phyloP scores from a whole-genome alignment of 2,888 invertebrate genomes.

The Horisme vitalbata region DNA sequence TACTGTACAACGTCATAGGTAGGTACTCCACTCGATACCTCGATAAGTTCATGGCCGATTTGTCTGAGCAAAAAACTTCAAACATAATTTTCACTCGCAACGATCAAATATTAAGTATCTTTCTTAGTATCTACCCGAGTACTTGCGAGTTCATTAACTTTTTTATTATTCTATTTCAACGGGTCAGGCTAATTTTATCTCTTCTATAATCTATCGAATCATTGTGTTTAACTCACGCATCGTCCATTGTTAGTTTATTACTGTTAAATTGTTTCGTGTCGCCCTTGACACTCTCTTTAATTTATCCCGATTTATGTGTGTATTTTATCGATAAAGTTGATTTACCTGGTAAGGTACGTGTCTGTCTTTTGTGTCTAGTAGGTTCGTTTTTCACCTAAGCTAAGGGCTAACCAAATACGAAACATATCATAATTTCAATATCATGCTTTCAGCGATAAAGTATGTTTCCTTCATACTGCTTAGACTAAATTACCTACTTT shows the following conservation, averaged over 20 bases:
- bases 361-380: no score
- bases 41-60: conserved; percentile 39
- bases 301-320: conserved; percentile 3
- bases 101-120: no score
- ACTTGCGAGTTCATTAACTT: conserved; percentile 40
- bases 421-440: no score
- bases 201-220: conserved; percentile 33
- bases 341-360: no score
- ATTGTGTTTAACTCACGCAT: conserved; percentile 20
- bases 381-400: no score
- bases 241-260: conserved; percentile 24
- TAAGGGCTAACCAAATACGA: no score
- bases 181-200: conserved; percentile 38
- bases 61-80: conserved; percentile 33
- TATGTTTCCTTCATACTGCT: no score
- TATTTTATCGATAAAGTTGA: not conserved
- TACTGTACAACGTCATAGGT: conserved; percentile 48
- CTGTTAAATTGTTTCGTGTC: conserved; percentile 18
- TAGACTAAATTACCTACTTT: no score
- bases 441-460: no score
- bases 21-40: no score
- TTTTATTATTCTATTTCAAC: conserved; percentile 34
- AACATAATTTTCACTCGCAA: conserved; percentile 14
- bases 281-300: conserved; percentile 26
- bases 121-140: conserved; percentile 8